Evolutionary conservation across 2,888 invertebrate species (phyloP).

Genomic region (Arrhopalites spinosus): DNA sequence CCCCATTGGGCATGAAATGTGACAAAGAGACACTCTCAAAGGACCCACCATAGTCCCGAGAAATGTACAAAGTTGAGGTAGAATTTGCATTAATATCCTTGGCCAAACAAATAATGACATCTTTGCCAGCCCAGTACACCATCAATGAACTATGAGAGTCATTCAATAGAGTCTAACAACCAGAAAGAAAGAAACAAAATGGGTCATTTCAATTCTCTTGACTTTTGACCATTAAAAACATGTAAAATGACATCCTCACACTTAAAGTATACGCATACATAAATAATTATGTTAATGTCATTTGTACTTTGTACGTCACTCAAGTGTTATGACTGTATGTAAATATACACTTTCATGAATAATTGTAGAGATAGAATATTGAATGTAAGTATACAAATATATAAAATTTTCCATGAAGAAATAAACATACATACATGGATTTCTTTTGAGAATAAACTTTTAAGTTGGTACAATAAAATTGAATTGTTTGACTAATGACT

Average conservation of each 20-base stretch:
- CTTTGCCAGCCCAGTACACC: slow-evolving; percentile 91
- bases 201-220: neutral
- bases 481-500: neutral
- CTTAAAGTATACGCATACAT: neutral
- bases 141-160: slow-evolving; percentile 87
- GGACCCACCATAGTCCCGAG: slow-evolving; percentile 82
- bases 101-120: slow-evolving; percentile 84
- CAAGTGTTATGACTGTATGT: too few relatives aligned
- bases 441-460: neutral
- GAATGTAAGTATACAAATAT: neutral
- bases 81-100: slow-evolving; percentile 66
- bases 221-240: neutral
- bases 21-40: slow-evolving; percentile 73
- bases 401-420: neutral
- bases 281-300: neutral
- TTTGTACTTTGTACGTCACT: neutral
- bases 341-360: too few relatives aligned
- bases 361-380: neutral
- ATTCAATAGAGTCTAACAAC: slow-evolving; percentile 74
- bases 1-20: slow-evolving; percentile 66
- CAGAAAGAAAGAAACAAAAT: slow-evolving; percentile 20
- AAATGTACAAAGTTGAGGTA: slow-evolving; percentile 80
- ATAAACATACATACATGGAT: neutral
- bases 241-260: neutral
- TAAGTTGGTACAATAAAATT: neutral